phyloP scores from a whole-genome alignment of 2,888 invertebrate genomes.

The Acrobasis consociella region DNA sequence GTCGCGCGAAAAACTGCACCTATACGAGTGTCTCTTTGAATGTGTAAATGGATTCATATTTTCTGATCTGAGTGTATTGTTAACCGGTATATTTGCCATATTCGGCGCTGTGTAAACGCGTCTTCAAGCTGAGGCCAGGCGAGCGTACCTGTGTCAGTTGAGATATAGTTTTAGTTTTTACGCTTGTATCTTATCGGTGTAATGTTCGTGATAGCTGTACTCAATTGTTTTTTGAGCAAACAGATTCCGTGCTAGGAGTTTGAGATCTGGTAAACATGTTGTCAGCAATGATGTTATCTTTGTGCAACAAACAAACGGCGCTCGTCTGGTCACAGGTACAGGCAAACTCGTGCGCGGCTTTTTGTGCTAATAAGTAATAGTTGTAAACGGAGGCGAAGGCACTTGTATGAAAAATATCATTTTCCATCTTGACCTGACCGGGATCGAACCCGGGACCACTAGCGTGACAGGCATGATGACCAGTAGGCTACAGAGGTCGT shows the following conservation, averaged over 20 bases:
- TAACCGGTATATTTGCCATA: slow-evolving; percentile 1
- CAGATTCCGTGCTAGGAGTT: no score
- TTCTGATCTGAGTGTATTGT: slow-evolving; percentile 10
- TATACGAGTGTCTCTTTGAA: background rate
- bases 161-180: background rate
- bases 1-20: background rate
- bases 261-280: background rate
- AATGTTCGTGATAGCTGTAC: no score
- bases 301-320: background rate
- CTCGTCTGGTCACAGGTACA: background rate
- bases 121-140: background rate
- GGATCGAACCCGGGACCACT: no score
- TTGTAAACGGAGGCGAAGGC: background rate
- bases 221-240: no score
- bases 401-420: no score
- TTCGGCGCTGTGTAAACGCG: background rate
- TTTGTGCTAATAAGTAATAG: background rate
- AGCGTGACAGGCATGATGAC: no score
- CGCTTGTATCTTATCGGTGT: background rate
- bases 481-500: no score
- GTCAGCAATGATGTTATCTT: background rate
- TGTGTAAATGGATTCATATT: background rate
- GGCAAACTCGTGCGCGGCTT: background rate
- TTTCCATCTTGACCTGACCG: no score
- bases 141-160: background rate